Evolutionary conservation across 2,113 vertebrate species (phyloP), one percentile per base, ranked within the genome.

Genomic region (Prunella fulvescens): DNA sequence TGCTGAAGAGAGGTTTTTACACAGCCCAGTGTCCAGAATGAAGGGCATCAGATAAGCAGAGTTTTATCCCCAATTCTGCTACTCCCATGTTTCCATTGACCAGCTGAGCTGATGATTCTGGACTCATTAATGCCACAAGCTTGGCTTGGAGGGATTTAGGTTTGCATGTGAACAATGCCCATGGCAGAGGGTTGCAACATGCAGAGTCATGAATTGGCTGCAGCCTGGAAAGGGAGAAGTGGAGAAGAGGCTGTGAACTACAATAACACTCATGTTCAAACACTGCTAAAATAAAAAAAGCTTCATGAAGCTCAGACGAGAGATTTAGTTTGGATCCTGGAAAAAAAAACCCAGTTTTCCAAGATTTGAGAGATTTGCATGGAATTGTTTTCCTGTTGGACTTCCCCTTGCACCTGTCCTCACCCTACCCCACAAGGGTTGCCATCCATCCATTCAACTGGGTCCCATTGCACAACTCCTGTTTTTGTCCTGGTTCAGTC

Each of bases 361-460:
- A 61, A 77, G 29, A n/a, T 60, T 61, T 45, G 56, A 65, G 33
- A 79, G 26, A 42, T 84, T 73, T 74, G 10, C 26, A 48, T 7
- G 12, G 22, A 84, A 64, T 56, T 87, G 16, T 67, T 89, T 89
- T 81, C 24, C 61, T 84, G 1, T 2, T 35, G 40, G 31, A 7
- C 22, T 80, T 40, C 73, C 15, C 11, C 77, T 80, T 80, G 19
- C 15, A 13, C 67, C 31, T 56, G 22, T 53, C 33, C 57, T 79
- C 6, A 15, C 14, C 19, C 33, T 8, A 37, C 0, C 19, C 33
- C 9, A 37, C 0, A 0, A 88, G 17, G 14, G 40, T 28, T 28
- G 37, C 28, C 20, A 45, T 29, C 17, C 6, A 1, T 58, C n/a
- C 48, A 6, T 13, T 6, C 1, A 1, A 1, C 2, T 8, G 2